Base-by-base conservation (phyloP, 1,140 invertebrate species). In the Hermetia illucens region DNA sequence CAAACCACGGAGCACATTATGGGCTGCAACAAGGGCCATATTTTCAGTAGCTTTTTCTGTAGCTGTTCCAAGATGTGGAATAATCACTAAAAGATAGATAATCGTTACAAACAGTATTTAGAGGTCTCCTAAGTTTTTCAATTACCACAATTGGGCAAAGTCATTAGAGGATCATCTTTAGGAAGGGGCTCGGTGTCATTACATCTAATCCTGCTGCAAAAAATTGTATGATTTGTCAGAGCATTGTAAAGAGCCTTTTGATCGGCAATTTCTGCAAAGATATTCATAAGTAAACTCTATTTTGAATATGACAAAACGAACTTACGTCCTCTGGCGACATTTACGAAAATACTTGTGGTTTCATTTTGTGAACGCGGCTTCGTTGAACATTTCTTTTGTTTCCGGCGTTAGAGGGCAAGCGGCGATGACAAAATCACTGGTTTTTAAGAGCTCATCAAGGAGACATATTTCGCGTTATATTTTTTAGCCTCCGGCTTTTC, bases 191-290 rank as follows among this genome's bases (percentile, higher is more conserved):
- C n/a, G 90, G 90, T 4, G 76, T 76, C 31, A 77, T 86, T 2
- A 94, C 91, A 59, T 96, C 92, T 2, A 96, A 64, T 1, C 87
- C 91, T 1, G 90, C 90, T 0, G 79, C 81, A 50, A 74, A 77
- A n/a, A 45, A 94, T 92, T 42, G 67, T 58, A 0, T 75, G 70
- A 33, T 68, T 66, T 36, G 71, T 69, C 16, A 94, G 53, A 0
- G 87, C 88, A 43, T 67, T 58, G n/a, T 79, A 66, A 3, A 92
- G 57, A 18, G 76, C 82, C 19, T 77, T 65, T 45, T 87, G 84
- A 44, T 88, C 70, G 1, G 91, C 74, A 5, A 87, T 44, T 32
- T 63, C 69, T 77, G 43, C 4, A 42, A 42, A 49, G 16, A 21
- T 17, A 2, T n/a, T 27, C 2, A 36, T 9, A n/a, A 27, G n/a